Base-by-base conservation (phyloP, 1,140 invertebrate genomes). In the Heliconius hermathena region DNA sequence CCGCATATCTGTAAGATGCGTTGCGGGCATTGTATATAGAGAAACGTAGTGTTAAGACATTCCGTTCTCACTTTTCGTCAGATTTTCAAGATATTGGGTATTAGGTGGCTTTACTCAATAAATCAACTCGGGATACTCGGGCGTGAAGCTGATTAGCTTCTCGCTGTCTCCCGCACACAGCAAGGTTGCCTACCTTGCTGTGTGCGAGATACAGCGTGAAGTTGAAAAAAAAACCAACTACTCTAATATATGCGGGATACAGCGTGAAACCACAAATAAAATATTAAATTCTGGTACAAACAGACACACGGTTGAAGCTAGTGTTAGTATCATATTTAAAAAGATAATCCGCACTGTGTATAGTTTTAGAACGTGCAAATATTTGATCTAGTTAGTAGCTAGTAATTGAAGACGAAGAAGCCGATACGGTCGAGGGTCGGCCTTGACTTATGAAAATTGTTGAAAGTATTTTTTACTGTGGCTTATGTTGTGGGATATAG, bases 371-470 rank as follows among this genome's bases (percentile, higher is more conserved):
- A 71, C 73, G 57, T 71, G 66, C 70, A 75, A 75, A 60, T 41
- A 76, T 80, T 80, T 76, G 78, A 66, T 72, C 78, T 9, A 80
- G 66, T 76, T 80, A 66, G 60, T 66, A 66, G 60, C 13, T 29
- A 33, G 52, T 77, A 81, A 60, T 36, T 70, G 77, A 78, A 78
- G 77, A 78, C 26, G 77, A 78, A 78, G 77, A 78, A n/a, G 49
- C 66, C 38, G 36, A 46, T 70, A 76, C 74, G 76, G 78, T 83
- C 71, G 74, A 60, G 49, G 73, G 18, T 46, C 82, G 74, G 79
- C 82, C 81, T 82, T 83, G 82, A 80, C 79, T 77, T 52, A 70
- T 76, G 33, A 73, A 74, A 79, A 71, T 49, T 49, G 54, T 75
- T 80, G 81, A 83, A 80, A 81, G 82, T 41, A 66, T 60, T 52